Evolutionary conservation across 2,888 invertebrate genomes (phyloP).

Genomic region (Volucella inflata): DNA sequence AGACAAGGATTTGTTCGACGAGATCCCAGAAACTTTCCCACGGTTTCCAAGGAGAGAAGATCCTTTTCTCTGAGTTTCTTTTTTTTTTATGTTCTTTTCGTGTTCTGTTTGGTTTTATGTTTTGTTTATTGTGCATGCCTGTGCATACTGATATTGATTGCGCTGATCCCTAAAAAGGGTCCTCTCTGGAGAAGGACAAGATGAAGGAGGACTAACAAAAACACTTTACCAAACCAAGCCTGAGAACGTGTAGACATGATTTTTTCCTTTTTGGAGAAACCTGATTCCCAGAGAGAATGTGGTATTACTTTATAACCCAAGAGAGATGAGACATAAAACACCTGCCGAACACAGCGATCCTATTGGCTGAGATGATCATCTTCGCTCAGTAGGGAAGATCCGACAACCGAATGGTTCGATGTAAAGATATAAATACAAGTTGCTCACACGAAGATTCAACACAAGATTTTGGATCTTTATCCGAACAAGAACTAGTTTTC

Average conservation of each 20-base stretch:
- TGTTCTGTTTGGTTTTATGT: conserved; percentile 52
- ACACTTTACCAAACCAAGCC: conserved; percentile 52
- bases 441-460: conserved; percentile 38
- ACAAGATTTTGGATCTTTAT: conserved; percentile 54
- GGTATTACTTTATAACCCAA: neutral
- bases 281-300: conserved; percentile 61
- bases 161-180: conserved; percentile 62
- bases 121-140: conserved; percentile 67
- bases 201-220: conserved; percentile 37
- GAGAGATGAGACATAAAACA: conserved; percentile 58
- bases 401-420: neutral
- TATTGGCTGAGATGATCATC: conserved; percentile 52
- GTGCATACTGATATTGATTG: conserved; percentile 61
- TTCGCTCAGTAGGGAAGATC: conserved; percentile 13
- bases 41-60: conserved; percentile 65
- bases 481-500: conserved; percentile 41
- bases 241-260: conserved; percentile 15
- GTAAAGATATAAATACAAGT: conserved; percentile 70
- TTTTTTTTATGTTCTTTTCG: conserved; percentile 8
- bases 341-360: conserved; percentile 60
- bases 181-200: conserved; percentile 30
- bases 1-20: conserved; percentile 42
- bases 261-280: conserved; percentile 66
- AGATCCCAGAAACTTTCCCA: conserved; percentile 55
- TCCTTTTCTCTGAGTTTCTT: conserved; percentile 44